Evolutionary conservation across 2,113 vertebrate genomes (phyloP).

Genomic region (Pedionomus torquatus): DNA sequence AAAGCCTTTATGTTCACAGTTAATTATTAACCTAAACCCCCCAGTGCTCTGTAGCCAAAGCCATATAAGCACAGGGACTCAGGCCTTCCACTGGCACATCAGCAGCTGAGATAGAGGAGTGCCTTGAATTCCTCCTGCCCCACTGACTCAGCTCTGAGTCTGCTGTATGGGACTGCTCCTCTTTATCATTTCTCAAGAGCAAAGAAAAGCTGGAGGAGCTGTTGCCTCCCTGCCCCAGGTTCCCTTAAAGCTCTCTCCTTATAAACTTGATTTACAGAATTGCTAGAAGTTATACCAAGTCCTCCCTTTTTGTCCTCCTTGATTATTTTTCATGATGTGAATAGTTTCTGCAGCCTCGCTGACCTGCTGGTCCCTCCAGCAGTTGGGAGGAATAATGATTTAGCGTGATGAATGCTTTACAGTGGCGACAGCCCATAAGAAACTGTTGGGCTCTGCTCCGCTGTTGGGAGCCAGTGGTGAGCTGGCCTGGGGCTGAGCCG

Average conservation of each 20-base stretch:
- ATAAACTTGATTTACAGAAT: background rate
- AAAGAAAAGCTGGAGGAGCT: background rate
- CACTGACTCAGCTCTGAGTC: background rate
- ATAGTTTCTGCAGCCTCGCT: background rate
- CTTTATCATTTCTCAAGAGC: background rate
- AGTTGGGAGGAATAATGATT: background rate
- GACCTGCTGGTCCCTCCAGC: background rate
- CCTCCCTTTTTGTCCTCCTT: background rate
- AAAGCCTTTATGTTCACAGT: background rate
- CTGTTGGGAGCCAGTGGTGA: background rate
- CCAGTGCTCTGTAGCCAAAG: background rate
- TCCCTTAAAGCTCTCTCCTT: background rate
- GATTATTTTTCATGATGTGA: background rate
- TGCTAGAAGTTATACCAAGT: background rate
- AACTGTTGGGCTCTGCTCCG: background rate
- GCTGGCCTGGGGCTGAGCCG: background rate
- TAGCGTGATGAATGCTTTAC: background rate
- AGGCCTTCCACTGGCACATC: rapidly evolving
- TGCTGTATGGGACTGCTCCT: background rate
- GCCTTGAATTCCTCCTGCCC: background rate
- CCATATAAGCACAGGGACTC: background rate
- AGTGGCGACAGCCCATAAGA: background rate
- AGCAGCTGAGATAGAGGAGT: background rate
- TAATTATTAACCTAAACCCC: background rate
- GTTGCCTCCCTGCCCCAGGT: background rate